phyloP scores from a whole-genome alignment of 2,888 invertebrate species.

The Hemithea aestivaria region DNA sequence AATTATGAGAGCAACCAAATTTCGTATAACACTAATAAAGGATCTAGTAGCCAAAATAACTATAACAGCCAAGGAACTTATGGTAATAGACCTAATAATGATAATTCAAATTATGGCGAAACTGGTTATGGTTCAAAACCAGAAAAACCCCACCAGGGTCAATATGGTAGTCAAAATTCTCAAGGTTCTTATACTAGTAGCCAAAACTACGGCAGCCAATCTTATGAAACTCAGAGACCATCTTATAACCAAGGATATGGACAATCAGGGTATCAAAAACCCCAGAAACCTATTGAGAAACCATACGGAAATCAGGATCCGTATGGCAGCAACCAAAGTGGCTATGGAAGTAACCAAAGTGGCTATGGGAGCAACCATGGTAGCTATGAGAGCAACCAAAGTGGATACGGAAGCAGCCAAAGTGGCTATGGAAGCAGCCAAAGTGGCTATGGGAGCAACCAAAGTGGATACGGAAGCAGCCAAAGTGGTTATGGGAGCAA shows the following conservation, averaged over 20 bases:
- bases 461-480: neutral
- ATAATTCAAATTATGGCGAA: constrained; percentile 2
- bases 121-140: constrained; percentile 9
- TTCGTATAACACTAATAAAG: constrained; percentile 8
- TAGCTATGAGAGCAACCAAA: constrained; percentile 8
- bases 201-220: constrained; percentile 13
- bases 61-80: constrained; percentile 7
- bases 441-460: constrained; percentile 5
- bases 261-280: constrained; percentile 17
- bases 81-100: constrained; percentile 1
- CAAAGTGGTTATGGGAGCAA: constrained; percentile 5
- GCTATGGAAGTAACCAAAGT: constrained; percentile 22
- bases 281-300: constrained; percentile 19
- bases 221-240: constrained; percentile 20
- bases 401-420: too few relatives aligned
- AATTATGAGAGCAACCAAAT: constrained; percentile 4
- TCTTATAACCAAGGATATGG: constrained; percentile 15
- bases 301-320: constrained; percentile 21
- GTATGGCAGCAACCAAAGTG: constrained; percentile 11
- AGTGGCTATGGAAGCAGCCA: constrained; percentile 4
- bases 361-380: constrained; percentile 11
- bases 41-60: constrained; percentile 9
- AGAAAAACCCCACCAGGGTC: constrained; percentile 15
- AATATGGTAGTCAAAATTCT: constrained; percentile 14
- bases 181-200: constrained; percentile 14